Evolutionary conservation across 2,113 vertebrate species (phyloP).

Genomic region (Leuciscus idus): DNA sequence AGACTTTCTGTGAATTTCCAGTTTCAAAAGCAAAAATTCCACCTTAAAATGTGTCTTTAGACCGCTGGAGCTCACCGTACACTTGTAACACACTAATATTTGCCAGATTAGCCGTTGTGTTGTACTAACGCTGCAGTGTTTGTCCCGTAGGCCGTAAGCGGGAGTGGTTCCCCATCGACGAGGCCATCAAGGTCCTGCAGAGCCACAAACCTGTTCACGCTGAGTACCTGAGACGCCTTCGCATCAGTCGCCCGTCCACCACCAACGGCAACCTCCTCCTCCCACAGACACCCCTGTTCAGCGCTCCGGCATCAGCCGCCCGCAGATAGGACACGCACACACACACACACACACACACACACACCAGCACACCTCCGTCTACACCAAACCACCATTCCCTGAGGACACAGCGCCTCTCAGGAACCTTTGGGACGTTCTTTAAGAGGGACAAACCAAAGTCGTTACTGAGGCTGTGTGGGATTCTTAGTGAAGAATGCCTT

Average conservation of each 20-base stretch:
- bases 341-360: slow-evolving; percentile 30
- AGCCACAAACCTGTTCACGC: slow-evolving; percentile 95
- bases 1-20: too few relatives aligned
- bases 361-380: slow-evolving; percentile 47
- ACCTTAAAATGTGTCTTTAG: too few relatives aligned
- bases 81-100: not conserved
- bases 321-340: slow-evolving; percentile 71
- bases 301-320: slow-evolving; percentile 71
- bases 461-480: slow-evolving; percentile 44
- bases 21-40: too few relatives aligned
- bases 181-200: slow-evolving; percentile 92
- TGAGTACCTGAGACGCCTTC: slow-evolving; percentile 89
- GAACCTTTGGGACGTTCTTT: slow-evolving; percentile 33
- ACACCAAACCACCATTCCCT: slow-evolving; percentile 40
- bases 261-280: slow-evolving; percentile 91
- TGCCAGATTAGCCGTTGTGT: not conserved
- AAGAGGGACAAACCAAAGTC: slow-evolving; percentile 70
- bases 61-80: not conserved
- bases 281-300: slow-evolving; percentile 79
- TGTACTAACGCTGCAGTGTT: slow-evolving; percentile 50
- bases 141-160: slow-evolving; percentile 90
- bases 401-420: slow-evolving; percentile 51
- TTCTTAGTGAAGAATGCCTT: slow-evolving; percentile 73
- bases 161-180: slow-evolving; percentile 96
- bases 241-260: slow-evolving; percentile 88